Percentiles rank a stretch among this genome's conserved stretches.
Evolutionary conservation across 2,888 invertebrate genomes (phyloP).

Genomic region (Pherbina coryleti): DNA sequence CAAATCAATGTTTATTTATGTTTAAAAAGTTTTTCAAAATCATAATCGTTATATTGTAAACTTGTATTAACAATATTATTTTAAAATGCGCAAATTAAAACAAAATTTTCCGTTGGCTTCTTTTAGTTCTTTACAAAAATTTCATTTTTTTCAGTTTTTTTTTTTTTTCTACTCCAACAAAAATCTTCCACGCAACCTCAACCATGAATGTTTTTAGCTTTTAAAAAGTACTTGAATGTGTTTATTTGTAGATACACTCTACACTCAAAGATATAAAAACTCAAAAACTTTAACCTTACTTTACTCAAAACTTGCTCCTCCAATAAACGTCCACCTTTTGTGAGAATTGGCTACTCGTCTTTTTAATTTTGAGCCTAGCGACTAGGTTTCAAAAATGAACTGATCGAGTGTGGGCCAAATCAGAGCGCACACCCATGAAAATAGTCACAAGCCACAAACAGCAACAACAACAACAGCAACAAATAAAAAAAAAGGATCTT

Average conservation of each 20-base stretch:
- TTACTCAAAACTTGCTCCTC: neutral
- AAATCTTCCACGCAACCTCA: slow-evolving; percentile 21
- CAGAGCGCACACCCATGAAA: neutral
- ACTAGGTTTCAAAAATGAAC: slow-evolving; percentile 37
- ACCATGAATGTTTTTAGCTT: slow-evolving; percentile 35
- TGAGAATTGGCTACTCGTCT: slow-evolving; percentile 5
- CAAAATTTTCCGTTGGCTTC: neutral
- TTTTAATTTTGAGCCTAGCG: slow-evolving; percentile 37
- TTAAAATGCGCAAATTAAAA: neutral
- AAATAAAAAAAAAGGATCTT: slow-evolving; percentile 44
- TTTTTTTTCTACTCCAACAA: neutral
- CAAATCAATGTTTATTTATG: neutral
- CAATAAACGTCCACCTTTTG: slow-evolving; percentile 22
- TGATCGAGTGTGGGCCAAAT: slow-evolving; percentile 21
- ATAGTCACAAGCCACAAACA: slow-evolving; percentile 19
- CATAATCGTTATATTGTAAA: neutral
- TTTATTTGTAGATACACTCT: slow-evolving; percentile 40
- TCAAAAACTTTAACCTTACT: neutral
- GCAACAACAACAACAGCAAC: neutral
- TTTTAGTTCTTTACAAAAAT: neutral
- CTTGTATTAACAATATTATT: neutral
- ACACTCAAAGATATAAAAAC: slow-evolving; percentile 27
- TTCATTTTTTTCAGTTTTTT: neutral
- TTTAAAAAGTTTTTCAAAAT: neutral
- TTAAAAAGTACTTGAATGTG: slow-evolving; percentile 20